Evolutionary conservation across 2,113 vertebrate species (phyloP), one percentile per base, ranked within the genome.

Genomic region (Crotalus helleri): DNA sequence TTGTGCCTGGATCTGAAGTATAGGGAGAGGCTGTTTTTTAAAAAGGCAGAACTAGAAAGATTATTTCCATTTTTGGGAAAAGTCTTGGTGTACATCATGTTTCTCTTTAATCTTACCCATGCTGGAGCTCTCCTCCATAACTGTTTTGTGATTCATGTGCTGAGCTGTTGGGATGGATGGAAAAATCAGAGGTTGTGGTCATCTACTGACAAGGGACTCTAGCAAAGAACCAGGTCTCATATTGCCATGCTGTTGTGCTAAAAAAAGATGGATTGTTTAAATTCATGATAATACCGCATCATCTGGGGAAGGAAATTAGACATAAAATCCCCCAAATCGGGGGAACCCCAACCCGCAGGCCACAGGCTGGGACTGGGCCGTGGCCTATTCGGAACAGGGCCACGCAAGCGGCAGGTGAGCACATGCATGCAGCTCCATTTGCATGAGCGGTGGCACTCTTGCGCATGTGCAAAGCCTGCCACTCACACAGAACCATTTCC

Each of bases 61-160:
- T 74, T 92, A 92, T 90, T 94, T 94, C 91, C 91, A 94, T 94
- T 92, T 94, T 94, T 94, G 93, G 91, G 58, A 44, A 93, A 94
- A 94, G 88, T 19, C 23, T 69, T 5, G 91, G 64, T 24, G 88
- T 4, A 74, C 58, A 51, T 90, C 57, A 11, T 87, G 88, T 74
- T 57, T 90, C 74, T 92, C 46, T 94, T 90, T 87, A 51, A 51
- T 86, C 88, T 69, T 53, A 2, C 19, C 88, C 26, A 53, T 69
- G 11, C 44, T 61, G 91, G 88, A 29, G 87, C n/a, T 88, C 87
- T 3, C 13, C 44, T 58, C 19, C 39, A 58, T 0, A 0, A 33
- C 33, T 6, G 0, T 9, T 12, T 51, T 57, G 53, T 86, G 51
- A 92, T 90, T 94, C 93, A 87, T 87, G 88, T 91, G 2, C 5